Conservation (phyloP, 2,113 vertebrate species). For the Phodopus roborovskii region DNA sequence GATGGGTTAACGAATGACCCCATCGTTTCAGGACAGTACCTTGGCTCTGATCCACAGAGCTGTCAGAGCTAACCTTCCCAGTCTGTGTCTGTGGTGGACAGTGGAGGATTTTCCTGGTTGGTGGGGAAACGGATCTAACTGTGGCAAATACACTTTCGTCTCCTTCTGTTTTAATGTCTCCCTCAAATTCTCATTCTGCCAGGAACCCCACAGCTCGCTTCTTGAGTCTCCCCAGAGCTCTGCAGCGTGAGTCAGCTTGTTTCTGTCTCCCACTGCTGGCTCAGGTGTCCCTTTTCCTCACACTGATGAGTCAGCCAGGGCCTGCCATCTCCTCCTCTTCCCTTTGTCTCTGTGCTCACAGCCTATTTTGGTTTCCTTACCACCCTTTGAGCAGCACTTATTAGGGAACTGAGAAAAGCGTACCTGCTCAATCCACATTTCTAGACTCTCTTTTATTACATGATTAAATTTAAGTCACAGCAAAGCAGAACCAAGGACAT, state of each 20-base stretch:
- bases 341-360: constrained; percentile 3
- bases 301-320: constrained; percentile 24
- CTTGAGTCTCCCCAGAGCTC: not conserved
- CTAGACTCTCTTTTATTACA: not conserved
- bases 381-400: not conserved
- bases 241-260: constrained; percentile 60
- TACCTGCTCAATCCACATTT: not conserved
- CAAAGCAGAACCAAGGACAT: constrained; percentile 27
- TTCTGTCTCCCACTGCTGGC: not conserved
- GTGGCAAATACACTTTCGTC: not conserved
- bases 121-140: not conserved
- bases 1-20: not conserved
- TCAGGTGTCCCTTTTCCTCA: constrained; percentile 38
- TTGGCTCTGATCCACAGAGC: not conserved
- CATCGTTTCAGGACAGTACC: not conserved
- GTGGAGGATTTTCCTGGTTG: not conserved
- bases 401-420: constrained; percentile 8
- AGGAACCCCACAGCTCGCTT: not conserved
- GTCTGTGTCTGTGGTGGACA: not conserved
- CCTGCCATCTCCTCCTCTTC: not conserved
- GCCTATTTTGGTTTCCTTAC: not conserved
- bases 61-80: not conserved
- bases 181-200: not conserved
- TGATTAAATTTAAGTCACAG: not conserved
- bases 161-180: not conserved